Evolutionary conservation across 1,140 invertebrate genomes (phyloP), one percentile per base, ranked within the genome.

Genomic region (Ips typographus): DNA sequence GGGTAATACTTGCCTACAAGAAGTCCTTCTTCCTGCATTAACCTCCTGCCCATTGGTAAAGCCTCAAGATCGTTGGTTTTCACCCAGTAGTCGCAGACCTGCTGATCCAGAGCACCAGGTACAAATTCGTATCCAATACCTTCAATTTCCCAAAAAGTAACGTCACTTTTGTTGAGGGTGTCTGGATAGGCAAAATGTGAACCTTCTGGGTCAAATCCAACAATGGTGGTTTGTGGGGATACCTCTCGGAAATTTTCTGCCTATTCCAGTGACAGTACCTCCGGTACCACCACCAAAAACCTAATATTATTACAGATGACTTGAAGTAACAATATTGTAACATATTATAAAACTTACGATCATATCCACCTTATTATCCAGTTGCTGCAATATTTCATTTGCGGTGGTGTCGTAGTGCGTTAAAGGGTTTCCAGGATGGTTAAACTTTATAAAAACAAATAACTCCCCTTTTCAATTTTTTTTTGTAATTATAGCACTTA

Each of bases 61-160:
- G 95, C 89, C 41, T 91, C 87, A 49, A 84, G 82, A 77, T 99
- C 98, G 36, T 85, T 85, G 0, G 88, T 87, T 81, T 98, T 98
- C 2, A 91, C 81, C 96, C 96, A 98, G 74, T 84, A 84, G 79
- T 98, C 95, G 5, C 98, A 86, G 6, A 94, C 85, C 0, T 76
- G 81, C 3, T 86, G 83, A 82, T 94, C 91, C 60, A 97, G 82
- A 1, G 97, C 93, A 1, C 92, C 93, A 4, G 98, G 98, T 57
- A 98, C 83, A 79, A 99, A 99, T 81, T 99, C 97, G 81, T 99
- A 99, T 73, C 90, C 90, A 71, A 91, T 88, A 65, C 90, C 90
- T 80, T 91, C 90, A 44, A 91, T 90, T 82, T 98, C 94, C 78
- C 96, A 97, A 60, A 87, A 88, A 0, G 81, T 80, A 1, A 86